Percentiles rank a stretch among this genome's conserved stretches.
These are phyloP conservation scores for Octopus bimaculoides DNA, from an alignment of 1,140 invertebrate genomes.

Conservation along the genomic window DNA sequence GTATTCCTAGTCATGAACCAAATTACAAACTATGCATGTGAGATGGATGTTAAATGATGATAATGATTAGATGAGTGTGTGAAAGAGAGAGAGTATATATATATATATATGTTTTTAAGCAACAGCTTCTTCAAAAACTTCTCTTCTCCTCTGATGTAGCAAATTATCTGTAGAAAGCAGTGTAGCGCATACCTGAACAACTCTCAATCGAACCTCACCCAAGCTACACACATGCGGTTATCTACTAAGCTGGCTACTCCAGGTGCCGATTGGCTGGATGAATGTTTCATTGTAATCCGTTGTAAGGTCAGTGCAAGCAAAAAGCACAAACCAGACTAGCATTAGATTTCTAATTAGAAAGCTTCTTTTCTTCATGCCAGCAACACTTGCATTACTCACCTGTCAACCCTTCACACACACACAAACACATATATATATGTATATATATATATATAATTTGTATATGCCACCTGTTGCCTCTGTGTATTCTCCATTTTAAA, in stretches of 20 bases:
- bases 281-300: conserved; percentile 1
- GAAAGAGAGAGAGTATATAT: neutral
- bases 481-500: no score
- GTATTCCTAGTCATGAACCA: neutral
- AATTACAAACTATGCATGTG: neutral
- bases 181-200: neutral
- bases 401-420: no score
- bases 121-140: neutral
- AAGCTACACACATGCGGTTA: neutral
- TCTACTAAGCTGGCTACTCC: neutral
- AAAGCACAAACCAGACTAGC: no score
- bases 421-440: no score
- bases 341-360: no score
- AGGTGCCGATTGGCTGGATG: neutral
- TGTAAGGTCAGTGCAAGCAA: neutral
- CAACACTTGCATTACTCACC: no score
- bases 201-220: neutral
- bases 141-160: neutral
- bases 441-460: no score
- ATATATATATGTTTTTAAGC: neutral
- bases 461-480: no score
- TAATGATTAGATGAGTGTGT: neutral
- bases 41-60: neutral
- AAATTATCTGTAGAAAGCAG: neutral
- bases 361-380: no score